Percentiles rank a stretch among this genome's conserved stretches.
Evolutionary conservation across 2,888 invertebrate genomes (phyloP).

Genomic region (Brachyopa scutellaris): DNA sequence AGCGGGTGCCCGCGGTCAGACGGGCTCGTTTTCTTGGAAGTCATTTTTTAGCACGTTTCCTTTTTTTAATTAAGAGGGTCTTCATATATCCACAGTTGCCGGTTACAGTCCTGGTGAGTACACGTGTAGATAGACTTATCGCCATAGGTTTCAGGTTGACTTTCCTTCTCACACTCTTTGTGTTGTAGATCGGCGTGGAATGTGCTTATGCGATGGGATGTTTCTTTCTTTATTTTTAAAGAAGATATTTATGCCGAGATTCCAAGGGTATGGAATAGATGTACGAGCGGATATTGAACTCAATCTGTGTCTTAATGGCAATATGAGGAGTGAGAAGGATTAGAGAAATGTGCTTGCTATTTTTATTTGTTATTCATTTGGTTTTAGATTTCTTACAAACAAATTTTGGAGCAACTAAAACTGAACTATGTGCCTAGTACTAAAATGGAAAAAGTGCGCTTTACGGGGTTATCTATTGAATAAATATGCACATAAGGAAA

Average conservation of each 20-base stretch:
- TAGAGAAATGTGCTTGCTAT: slow-evolving; percentile 7
- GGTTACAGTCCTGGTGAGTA: slow-evolving; percentile 20
- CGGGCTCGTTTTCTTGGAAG: slow-evolving; percentile 56
- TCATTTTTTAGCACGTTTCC: slow-evolving; percentile 44
- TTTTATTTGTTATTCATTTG: no score
- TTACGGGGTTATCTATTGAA: no score
- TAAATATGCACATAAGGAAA: no score
- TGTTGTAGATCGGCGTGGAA: slow-evolving; percentile 44
- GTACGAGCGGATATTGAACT: slow-evolving; percentile 55
- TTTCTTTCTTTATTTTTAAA: slow-evolving; percentile 20
- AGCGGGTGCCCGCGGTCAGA: slow-evolving; percentile 29
- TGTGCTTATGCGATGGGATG: slow-evolving; percentile 44
- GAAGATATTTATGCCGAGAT: slow-evolving; percentile 7
- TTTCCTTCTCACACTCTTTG: slow-evolving; percentile 45
- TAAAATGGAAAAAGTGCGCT: no score
- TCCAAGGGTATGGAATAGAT: slow-evolving; percentile 45
- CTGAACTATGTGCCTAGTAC: no score
- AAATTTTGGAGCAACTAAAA: no score
- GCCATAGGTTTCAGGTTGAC: slow-evolving; percentile 56
- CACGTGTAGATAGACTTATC: slow-evolving; percentile 61
- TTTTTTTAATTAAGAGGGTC: slow-evolving; percentile 44
- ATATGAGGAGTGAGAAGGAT: slow-evolving; percentile 10
- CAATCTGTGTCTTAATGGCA: slow-evolving; percentile 19
- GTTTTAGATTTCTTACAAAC: no score
- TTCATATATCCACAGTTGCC: slow-evolving; percentile 18